phyloP scores from a whole-genome alignment of 2,888 invertebrate species.

The Philereme vetulata region DNA sequence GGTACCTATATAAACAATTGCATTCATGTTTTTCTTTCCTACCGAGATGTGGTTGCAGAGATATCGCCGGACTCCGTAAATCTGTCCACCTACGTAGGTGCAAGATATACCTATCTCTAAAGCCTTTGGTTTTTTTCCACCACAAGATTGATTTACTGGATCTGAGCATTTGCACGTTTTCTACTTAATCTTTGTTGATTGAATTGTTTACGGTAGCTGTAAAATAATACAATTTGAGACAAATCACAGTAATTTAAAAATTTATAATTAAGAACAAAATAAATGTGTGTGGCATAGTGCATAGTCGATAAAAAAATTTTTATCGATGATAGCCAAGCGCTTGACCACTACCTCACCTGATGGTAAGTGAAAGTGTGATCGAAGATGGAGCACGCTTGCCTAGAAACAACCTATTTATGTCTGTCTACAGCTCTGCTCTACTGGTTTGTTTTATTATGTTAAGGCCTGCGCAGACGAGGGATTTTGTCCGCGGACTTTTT shows the following conservation, averaged over 20 bases:
- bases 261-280: background rate
- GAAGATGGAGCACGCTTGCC: too few species aligned
- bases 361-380: too few species aligned
- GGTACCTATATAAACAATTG: slow-evolving; percentile 14
- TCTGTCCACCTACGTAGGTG: slow-evolving; percentile 57
- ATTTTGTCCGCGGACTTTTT: too few species aligned
- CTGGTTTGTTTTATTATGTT: too few species aligned
- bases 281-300: background rate
- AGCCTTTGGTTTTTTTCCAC: slow-evolving; percentile 50
- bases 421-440: too few species aligned
- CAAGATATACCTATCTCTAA: slow-evolving; percentile 46
- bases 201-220: background rate
- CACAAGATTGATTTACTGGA: slow-evolving; percentile 58
- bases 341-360: too few species aligned
- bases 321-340: too few species aligned
- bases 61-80: slow-evolving; percentile 65
- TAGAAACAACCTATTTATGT: too few species aligned
- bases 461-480: too few species aligned
- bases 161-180: slow-evolving; percentile 8
- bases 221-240: background rate
- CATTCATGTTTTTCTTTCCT: slow-evolving; percentile 46
- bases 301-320: background rate
- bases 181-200: background rate
- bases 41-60: slow-evolving; percentile 50
- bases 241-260: background rate